phyloP scores from a whole-genome alignment of 2,113 vertebrate species.

The Ia io region DNA sequence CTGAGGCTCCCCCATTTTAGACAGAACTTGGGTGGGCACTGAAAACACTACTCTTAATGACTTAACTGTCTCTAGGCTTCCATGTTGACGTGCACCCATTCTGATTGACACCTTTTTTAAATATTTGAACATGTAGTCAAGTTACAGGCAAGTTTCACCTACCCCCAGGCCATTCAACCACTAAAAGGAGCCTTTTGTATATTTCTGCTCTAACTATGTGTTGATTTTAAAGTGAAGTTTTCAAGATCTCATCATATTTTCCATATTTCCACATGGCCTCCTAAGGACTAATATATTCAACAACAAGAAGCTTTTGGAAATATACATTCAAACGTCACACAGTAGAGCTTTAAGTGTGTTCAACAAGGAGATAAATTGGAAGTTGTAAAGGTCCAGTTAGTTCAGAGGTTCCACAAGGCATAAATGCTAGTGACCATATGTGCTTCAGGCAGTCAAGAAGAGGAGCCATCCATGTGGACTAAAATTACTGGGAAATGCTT shows the following conservation, averaged over 20 bases:
- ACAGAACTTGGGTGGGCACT: background rate
- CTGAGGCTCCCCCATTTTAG: background rate
- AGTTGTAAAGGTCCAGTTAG: background rate
- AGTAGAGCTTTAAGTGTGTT: background rate
- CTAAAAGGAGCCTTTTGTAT: background rate
- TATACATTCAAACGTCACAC: background rate
- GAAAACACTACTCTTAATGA: background rate
- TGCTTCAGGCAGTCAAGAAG: background rate
- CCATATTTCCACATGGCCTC: background rate
- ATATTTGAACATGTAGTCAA: background rate
- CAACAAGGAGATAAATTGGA: background rate
- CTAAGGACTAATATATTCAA: background rate
- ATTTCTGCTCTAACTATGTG: background rate
- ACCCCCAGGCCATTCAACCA: background rate
- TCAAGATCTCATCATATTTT: background rate
- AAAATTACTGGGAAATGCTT: background rate
- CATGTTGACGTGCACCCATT: background rate
- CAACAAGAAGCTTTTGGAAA: background rate
- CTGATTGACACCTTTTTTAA: background rate
- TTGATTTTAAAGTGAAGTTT: conserved; percentile 26
- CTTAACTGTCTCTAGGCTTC: background rate
- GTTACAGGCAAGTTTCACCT: background rate
- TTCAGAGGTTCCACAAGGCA: background rate
- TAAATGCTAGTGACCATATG: background rate
- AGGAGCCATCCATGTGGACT: background rate